Evolutionary conservation across 2,888 invertebrate species (phyloP), one percentile per base, ranked within the genome.

Genomic region (Drosophila stalkeri): DNA sequence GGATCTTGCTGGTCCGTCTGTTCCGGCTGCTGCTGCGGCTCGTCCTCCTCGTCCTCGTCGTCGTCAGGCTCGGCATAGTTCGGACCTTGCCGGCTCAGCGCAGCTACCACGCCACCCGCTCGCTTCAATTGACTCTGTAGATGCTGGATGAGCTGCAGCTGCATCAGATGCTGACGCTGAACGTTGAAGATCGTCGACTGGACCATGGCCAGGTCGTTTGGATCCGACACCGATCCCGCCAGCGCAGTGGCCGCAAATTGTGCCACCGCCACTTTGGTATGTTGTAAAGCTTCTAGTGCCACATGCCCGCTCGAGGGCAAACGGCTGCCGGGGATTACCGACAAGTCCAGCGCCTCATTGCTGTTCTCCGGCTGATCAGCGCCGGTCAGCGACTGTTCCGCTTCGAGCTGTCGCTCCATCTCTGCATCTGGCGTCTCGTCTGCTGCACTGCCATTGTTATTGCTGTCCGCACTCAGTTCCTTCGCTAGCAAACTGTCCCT

Each of bases 141-240:
- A 93, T 99, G 98, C 90, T 98, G 97, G 91, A 99, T 98, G 90
- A 99, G 94, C 94, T 98, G 98, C 86, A 99, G 94, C 94, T 99
- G 98, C 93, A 98, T 96, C 90, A 98, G 96, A 95, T 99, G 98
- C 94, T 99, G 99, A 92, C 98, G 98, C 93, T 99, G 98, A 80
- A 99, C 94, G 61, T 97, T 97, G 93, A 97, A 98, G 78, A 99
- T 94, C n/a, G 98, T 97, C 75, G 97, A 96, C 92, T 98, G 98
- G 84, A 98, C 94, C 70, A 97, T 95, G 59, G 97, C 97, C 80
- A 98, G 94, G 92, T 98, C 97, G 91, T 96, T 97, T 49, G 77
- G 67, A 63, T 78, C 76, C 4, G 71, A 61, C 51, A 51, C 51
- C 20, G 86, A 49, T 1, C 76, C 80, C 18, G 96, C 96, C 94